A percentile compares a stretch with the other conserved stretches of the same genome.
Evolutionary conservation across 1,140 invertebrate species (phyloP).

Genomic region (Papilio xuthus): DNA sequence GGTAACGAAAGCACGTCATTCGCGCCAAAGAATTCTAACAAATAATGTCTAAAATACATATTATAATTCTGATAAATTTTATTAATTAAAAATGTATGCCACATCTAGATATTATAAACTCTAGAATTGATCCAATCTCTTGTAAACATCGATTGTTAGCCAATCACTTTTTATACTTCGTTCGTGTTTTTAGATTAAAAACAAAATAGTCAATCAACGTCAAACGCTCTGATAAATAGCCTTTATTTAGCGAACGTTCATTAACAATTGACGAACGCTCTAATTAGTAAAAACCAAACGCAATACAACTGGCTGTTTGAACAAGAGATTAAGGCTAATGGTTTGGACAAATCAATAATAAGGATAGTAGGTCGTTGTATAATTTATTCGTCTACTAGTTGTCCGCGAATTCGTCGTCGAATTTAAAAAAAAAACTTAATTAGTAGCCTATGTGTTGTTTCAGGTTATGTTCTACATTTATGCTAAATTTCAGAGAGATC

Average conservation of each 20-base stretch:
- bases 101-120: neutral
- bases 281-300: slow-evolving; percentile 9
- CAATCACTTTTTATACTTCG: neutral
- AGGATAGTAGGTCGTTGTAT: neutral
- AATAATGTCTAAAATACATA: too few species aligned
- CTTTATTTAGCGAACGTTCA: neutral
- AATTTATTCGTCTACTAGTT: neutral
- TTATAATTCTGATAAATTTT: too few species aligned
- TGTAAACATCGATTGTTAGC: neutral
- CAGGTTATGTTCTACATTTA: too few species aligned
- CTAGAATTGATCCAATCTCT: neutral
- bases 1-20: too few species aligned
- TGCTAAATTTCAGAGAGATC: too few species aligned
- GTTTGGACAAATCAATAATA: neutral
- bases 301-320: neutral
- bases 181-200: neutral
- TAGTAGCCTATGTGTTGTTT: too few species aligned
- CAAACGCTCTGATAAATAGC: neutral
- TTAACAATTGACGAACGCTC: slow-evolving; percentile 5
- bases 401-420: too few species aligned
- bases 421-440: too few species aligned
- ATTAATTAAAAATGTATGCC: too few species aligned
- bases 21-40: too few species aligned
- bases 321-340: neutral
- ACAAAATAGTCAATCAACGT: neutral